Conservation (phyloP, 2,797 vertebrate species). For the Urophycis tenuis region DNA sequence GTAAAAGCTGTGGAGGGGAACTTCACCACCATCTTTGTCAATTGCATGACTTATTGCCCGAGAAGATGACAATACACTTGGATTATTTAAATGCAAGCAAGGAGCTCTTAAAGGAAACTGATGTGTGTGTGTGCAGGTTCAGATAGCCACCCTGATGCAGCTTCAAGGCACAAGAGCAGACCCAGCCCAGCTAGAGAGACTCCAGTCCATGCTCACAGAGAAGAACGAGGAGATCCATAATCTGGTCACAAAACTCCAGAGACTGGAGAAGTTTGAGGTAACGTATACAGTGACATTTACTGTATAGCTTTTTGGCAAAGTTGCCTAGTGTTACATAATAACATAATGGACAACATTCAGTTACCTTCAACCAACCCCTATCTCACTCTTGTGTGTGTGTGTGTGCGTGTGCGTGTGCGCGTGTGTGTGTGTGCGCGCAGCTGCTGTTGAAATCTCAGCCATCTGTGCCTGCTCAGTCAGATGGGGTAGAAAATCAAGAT, state of each 20-base stretch:
- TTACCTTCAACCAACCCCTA: not conserved
- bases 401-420: not conserved
- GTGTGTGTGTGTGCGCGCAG: constrained; percentile 37
- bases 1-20: not conserved
- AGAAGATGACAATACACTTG: not conserved
- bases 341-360: not conserved
- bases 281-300: constrained; percentile 1
- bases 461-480: constrained; percentile 32
- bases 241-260: constrained; percentile 81
- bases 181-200: constrained; percentile 85
- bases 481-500: constrained; percentile 53
- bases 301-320: not conserved
- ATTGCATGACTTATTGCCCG: not conserved
- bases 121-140: constrained; percentile 68
- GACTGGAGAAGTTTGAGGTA: constrained; percentile 85
- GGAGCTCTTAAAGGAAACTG: not conserved
- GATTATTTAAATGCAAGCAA: not conserved
- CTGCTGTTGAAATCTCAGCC: constrained; percentile 54
- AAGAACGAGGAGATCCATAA: constrained; percentile 89
- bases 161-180: constrained; percentile 85
- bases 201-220: constrained; percentile 86
- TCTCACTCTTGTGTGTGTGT: not conserved
- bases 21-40: not conserved
- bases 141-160: constrained; percentile 87
- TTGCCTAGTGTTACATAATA: not conserved